These are phyloP conservation scores for Ornithoptera alexandrae DNA, from an alignment of 2,888 invertebrate species.

Conservation along the genomic window DNA sequence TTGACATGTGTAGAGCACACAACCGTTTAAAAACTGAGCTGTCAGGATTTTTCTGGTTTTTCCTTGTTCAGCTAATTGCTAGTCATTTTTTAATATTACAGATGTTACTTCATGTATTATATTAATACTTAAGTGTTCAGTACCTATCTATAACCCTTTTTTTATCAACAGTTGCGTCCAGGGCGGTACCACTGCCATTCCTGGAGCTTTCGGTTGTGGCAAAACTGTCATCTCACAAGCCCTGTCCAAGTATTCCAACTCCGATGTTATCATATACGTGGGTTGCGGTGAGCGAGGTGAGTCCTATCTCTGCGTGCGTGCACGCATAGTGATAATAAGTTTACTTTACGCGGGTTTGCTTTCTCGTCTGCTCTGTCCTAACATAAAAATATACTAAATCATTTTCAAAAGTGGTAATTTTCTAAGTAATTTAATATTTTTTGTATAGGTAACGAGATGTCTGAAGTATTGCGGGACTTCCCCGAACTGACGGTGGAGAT, in stretches of 20 bases:
- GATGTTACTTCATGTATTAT: too few relatives aligned
- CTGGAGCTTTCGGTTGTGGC: constrained; percentile 99
- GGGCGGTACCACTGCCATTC: constrained; percentile 99
- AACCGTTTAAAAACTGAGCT: too few relatives aligned
- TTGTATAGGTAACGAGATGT: constrained; percentile 95
- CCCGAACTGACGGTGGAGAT: constrained; percentile 99
- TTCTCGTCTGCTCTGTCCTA: too few relatives aligned
- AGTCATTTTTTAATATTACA: too few relatives aligned
- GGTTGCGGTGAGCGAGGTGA: constrained; percentile 98
- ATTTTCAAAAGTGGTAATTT: not conserved
- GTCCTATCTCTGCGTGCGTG: constrained; percentile 30
- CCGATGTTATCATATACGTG: constrained; percentile 99
- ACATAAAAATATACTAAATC: too few relatives aligned
- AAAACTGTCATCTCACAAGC: constrained; percentile 99
- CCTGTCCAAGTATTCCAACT: constrained; percentile 99
- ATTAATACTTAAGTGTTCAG: not conserved
- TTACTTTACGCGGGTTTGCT: not conserved
- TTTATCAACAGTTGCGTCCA: constrained; percentile 89
- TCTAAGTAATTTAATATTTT: not conserved
- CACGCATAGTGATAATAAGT: not conserved
- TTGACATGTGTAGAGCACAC: too few relatives aligned
- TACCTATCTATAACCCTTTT: constrained; percentile 35
- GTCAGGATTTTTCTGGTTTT: too few relatives aligned
- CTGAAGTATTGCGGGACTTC: constrained; percentile 99
- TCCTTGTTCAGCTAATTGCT: too few relatives aligned